Evolutionary conservation across 2,113 vertebrate species (phyloP).

Genomic region (Thalassoma bifasciatum): DNA sequence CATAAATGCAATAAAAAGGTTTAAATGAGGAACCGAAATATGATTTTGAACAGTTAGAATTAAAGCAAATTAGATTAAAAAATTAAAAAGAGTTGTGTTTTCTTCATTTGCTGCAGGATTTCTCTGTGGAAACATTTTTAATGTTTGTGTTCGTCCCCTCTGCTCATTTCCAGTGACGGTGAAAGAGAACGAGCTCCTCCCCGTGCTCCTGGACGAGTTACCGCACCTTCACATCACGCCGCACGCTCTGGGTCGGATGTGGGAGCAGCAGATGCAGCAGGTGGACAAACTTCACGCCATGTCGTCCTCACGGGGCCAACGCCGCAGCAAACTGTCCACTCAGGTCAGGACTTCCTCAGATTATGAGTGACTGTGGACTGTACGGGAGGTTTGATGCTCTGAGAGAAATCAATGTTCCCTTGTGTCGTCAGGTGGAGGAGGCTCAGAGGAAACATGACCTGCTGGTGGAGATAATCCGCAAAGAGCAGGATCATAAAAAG

Average conservation of each 20-base stretch:
- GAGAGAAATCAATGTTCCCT: background rate
- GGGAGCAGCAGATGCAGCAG: slow-evolving; percentile 90
- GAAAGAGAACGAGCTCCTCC: slow-evolving; percentile 88
- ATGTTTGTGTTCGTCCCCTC: background rate
- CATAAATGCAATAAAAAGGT: too few species aligned
- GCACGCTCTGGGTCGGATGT: slow-evolving; percentile 87
- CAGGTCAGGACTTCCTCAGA: slow-evolving; percentile 79
- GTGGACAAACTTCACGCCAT: slow-evolving; percentile 82
- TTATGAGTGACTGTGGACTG: too few species aligned
- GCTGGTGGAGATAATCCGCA: slow-evolving; percentile 87
- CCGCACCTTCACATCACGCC: slow-evolving; percentile 89
- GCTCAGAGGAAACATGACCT: slow-evolving; percentile 89
- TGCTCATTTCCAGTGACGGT: slow-evolving; percentile 87
- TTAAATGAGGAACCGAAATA: too few species aligned
- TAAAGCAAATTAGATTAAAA: too few species aligned
- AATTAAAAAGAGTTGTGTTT: too few species aligned
- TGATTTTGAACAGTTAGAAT: too few species aligned
- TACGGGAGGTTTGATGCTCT: too few species aligned
- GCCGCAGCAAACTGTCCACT: slow-evolving; percentile 80
- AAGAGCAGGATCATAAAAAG: slow-evolving; percentile 89
- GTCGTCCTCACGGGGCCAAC: slow-evolving; percentile 54
- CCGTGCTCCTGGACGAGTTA: slow-evolving; percentile 89
- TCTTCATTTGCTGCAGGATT: slow-evolving; percentile 44
- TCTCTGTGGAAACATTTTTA: slow-evolving; percentile 9
- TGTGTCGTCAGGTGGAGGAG: slow-evolving; percentile 86